Base-by-base conservation (phyloP, 23 tunicate species). In the Trididemnum clinides region DNA sequence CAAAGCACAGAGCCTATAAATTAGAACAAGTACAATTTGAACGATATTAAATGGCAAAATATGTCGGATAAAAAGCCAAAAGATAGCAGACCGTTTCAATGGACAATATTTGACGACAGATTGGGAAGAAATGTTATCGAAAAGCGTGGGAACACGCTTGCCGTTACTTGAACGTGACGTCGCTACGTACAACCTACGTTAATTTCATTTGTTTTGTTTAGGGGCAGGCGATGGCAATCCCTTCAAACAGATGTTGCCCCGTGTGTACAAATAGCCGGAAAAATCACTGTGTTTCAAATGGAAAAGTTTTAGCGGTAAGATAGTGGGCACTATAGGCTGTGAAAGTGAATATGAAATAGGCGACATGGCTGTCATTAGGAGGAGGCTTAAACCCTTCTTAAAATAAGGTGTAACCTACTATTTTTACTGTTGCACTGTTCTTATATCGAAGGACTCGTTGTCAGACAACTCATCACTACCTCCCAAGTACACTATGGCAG, bases 211-310 rank as follows among this genome's bases (percentile, higher is more conserved):
- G 20, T n/a, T 3, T n/a, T 59, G 72, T 58, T 1, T 76, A 94
- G 98, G 94, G 90, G 12, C 90, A 89, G 44, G 74, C 94, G 19
- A 33, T 94, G 58, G 37, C 77, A 3, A 57, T 94, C 22, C 93
- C 88, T 7, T 66, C 98, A 21, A 94, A 94, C 83, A 27, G 39
- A 19, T 94, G 98, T 50, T 94, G 94, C 37, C 98, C 94, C 1
- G 80, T 77, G 5, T 94, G 98, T 54, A 54, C 85, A 19, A 44
- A 31, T 12, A 29, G 58, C n/a, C 0, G 63, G 39, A 62, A 83
- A 23, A 74, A 77, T 65, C 85, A 71, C 62, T 89, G 98, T 36
- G 50, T 4, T 28, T 39, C 30, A 34, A 75, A 85, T 39, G 94
- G 85, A 23, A 50, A 57, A 51, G 49, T 94, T 15, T 51, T 85